A percentile compares a stretch with the other conserved stretches of the same genome.
Evolutionary conservation across 2,888 invertebrate genomes (phyloP).

Genomic region (Nymphalis c-album): DNA sequence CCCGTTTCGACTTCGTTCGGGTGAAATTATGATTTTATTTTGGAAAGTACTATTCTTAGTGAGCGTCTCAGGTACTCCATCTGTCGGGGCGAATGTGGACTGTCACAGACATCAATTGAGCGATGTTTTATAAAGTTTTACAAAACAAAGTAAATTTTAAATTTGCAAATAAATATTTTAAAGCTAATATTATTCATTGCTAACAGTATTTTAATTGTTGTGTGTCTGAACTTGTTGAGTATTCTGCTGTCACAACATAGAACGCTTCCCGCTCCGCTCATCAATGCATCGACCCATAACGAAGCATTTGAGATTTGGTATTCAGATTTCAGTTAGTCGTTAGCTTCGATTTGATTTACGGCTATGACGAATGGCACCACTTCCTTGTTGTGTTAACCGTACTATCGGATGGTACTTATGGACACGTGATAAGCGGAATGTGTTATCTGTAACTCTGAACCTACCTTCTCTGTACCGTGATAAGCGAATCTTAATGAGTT

Average conservation of each 20-base stretch:
- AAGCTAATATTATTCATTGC: no score
- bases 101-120: no score
- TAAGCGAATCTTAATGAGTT: background rate
- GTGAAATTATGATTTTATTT: no score
- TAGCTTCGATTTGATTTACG: constrained; percentile 65
- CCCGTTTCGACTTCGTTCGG: no score
- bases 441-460: background rate
- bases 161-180: no score
- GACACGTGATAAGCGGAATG: constrained; percentile 19
- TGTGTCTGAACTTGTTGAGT: no score
- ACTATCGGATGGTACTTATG: constrained; percentile 22
- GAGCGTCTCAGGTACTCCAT: no score
- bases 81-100: no score
- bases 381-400: constrained; percentile 34
- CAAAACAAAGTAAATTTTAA: no score
- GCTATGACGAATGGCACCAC: constrained; percentile 39
- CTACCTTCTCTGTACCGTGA: background rate
- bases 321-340: constrained; percentile 67
- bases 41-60: no score
- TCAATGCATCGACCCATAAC: constrained; percentile 9
- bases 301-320: constrained; percentile 54
- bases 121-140: no score
- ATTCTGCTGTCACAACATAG: background rate
- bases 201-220: no score
- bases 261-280: constrained; percentile 26